A percentile compares a stretch with the other conserved stretches of the same genome.
Conservation (phyloP, 2,113 vertebrate species). For the Pionites leucogaster region DNA sequence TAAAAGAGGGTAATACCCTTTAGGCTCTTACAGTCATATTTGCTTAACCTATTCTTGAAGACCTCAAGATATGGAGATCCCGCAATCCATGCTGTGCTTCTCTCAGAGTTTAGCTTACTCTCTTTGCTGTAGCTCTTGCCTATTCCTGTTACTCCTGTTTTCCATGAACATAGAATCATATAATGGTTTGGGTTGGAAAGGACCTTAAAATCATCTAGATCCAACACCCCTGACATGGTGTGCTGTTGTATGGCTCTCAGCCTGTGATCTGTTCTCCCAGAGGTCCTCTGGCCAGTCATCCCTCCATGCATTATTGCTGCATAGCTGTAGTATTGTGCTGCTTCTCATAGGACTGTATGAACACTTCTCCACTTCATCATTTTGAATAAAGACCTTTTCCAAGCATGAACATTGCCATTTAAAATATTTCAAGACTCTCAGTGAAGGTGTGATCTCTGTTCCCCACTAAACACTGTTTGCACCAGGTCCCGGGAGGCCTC, state of each 20-base stretch:
- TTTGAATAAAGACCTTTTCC: not conserved
- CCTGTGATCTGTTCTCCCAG: not conserved
- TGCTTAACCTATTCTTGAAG: not conserved
- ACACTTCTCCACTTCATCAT: not conserved
- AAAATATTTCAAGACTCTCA: not conserved
- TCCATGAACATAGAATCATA: not conserved
- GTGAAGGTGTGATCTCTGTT: not conserved
- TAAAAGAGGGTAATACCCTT: not conserved
- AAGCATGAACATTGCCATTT: rapidly evolving
- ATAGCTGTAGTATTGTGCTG: not conserved
- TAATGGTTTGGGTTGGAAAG: not conserved
- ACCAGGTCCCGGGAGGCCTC: not conserved
- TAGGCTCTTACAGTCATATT: not conserved
- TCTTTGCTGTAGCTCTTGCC: not conserved
- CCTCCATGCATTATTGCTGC: not conserved
- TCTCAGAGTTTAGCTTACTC: not conserved
- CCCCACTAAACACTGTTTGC: not conserved
- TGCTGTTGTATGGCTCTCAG: rapidly evolving
- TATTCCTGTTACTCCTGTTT: not conserved
- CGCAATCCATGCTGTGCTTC: not conserved
- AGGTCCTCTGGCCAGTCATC: not conserved
- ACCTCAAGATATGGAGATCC: not conserved
- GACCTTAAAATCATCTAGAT: not conserved
- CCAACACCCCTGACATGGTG: not conserved
- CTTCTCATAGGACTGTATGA: not conserved